These are phyloP conservation scores for Ceraclea dissimilis DNA, from an alignment of 2,888 invertebrate species.

Conservation along the genomic window DNA sequence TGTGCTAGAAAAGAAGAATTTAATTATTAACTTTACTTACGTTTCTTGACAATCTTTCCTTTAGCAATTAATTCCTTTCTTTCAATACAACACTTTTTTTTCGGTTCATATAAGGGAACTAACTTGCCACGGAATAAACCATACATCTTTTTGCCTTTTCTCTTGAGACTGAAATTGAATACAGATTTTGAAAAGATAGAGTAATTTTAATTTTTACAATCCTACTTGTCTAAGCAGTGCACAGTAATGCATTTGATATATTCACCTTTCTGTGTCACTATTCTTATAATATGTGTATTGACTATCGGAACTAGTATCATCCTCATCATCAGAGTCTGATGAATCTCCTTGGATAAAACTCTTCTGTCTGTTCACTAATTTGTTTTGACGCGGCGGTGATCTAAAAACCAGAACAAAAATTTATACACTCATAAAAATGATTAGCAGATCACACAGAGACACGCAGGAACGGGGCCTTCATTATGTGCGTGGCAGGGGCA, in stretches of 20 bases:
- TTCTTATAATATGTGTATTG: neutral
- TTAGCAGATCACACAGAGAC: too few relatives aligned
- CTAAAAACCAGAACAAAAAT: neutral
- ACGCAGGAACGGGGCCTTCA: too few relatives aligned
- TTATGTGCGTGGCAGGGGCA: neutral
- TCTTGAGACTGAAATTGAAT: slow-evolving; percentile 1
- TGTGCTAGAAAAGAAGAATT: neutral
- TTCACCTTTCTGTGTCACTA: neutral
- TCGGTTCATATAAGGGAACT: slow-evolving; percentile 11
- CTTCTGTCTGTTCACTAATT: neutral
- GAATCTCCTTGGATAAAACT: neutral
- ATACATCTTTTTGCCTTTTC: slow-evolving; percentile 7
- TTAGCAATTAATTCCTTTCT: slow-evolving; percentile 2
- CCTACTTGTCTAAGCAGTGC: too few relatives aligned
- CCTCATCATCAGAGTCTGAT: slow-evolving; percentile 4
- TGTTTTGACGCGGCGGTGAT: neutral
- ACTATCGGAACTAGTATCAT: slow-evolving; percentile 3
- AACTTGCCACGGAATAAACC: slow-evolving; percentile 15
- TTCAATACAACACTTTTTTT: slow-evolving; percentile 5
- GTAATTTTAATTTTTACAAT: too few relatives aligned
- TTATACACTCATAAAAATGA: neutral
- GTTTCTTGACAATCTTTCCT: neutral
- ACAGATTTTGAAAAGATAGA: too few relatives aligned
- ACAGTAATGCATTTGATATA: neutral
- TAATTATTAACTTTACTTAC: neutral